phyloP scores from a whole-genome alignment of 64 coral and sea anemone genomes.

The Porites lutea region DNA sequence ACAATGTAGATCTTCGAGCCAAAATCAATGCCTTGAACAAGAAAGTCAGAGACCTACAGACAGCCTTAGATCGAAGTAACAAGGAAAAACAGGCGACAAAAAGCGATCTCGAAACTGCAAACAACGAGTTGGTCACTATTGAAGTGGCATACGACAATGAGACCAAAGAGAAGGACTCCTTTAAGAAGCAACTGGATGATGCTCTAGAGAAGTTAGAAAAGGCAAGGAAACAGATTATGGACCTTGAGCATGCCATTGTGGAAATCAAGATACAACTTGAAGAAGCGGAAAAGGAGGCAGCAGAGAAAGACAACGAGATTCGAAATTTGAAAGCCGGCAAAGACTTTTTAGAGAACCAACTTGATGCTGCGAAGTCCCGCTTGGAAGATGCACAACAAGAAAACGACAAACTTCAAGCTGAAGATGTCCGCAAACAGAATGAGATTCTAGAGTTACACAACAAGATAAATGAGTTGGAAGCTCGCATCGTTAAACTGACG shows the following conservation, averaged over 20 bases:
- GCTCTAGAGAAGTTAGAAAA: slow-evolving; percentile 55
- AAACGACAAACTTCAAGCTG: slow-evolving; percentile 34
- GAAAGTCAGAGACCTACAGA: slow-evolving; percentile 41
- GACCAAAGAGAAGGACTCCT: slow-evolving; percentile 39
- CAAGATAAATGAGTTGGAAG: slow-evolving; percentile 47
- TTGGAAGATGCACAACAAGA: slow-evolving; percentile 39
- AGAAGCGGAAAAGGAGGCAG: slow-evolving; percentile 59
- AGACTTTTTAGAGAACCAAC: slow-evolving; percentile 38
- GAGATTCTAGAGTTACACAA: slow-evolving; percentile 50
- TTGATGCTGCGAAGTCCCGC: slow-evolving; percentile 4
- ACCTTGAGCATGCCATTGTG: slow-evolving; percentile 53
- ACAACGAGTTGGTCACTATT: slow-evolving; percentile 55
- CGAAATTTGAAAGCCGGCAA: slow-evolving; percentile 67
- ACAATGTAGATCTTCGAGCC: slow-evolving; percentile 49
- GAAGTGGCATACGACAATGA: slow-evolving; percentile 76
- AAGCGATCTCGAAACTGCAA: slow-evolving; percentile 26
- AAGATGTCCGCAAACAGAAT: slow-evolving; percentile 45
- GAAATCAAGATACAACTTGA: slow-evolving; percentile 73
- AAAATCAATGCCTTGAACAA: slow-evolving; percentile 36
- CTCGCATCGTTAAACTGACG: slow-evolving; percentile 14
- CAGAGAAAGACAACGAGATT: slow-evolving; percentile 49
- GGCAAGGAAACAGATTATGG: slow-evolving; percentile 48
- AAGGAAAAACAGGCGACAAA: slow-evolving; percentile 56
- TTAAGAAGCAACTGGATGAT: slow-evolving; percentile 50
- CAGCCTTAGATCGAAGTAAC: slow-evolving; percentile 29